phyloP scores from a whole-genome alignment of 2,113 vertebrate genomes.

The Thomomys bottae region DNA sequence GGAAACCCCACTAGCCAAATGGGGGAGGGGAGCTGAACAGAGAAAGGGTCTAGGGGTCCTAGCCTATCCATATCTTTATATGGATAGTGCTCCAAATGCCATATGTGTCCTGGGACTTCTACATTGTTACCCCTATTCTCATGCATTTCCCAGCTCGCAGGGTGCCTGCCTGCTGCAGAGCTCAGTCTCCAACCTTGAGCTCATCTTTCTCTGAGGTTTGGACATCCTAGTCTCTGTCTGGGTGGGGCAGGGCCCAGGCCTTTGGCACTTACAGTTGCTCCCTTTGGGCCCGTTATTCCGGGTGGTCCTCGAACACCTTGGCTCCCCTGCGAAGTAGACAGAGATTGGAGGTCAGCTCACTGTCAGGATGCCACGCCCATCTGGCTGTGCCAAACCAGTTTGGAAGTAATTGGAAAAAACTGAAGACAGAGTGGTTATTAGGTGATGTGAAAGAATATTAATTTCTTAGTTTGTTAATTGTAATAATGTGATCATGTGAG shows the following conservation, averaged over 20 bases:
- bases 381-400: background rate
- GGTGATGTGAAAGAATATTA: background rate
- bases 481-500: background rate
- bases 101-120: background rate
- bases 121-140: background rate
- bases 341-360: slow-evolving; percentile 20
- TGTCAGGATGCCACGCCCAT: background rate
- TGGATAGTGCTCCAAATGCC: background rate
- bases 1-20: background rate
- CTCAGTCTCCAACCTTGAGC: background rate
- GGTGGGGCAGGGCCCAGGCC: background rate
- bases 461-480: background rate
- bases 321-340: slow-evolving; percentile 86
- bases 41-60: background rate
- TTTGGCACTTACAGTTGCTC: slow-evolving; percentile 90
- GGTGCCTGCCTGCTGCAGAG: background rate
- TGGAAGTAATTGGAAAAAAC: background rate
- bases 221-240: background rate
- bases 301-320: slow-evolving; percentile 92
- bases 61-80: background rate
- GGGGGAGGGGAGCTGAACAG: background rate
- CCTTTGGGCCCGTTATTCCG: slow-evolving; percentile 94
- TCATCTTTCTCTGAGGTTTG: background rate
- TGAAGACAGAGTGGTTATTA: background rate
- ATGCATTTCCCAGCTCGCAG: background rate